Base-by-base conservation (phyloP, 2,888 invertebrate species). In the Petrolisthes manimaculis region DNA sequence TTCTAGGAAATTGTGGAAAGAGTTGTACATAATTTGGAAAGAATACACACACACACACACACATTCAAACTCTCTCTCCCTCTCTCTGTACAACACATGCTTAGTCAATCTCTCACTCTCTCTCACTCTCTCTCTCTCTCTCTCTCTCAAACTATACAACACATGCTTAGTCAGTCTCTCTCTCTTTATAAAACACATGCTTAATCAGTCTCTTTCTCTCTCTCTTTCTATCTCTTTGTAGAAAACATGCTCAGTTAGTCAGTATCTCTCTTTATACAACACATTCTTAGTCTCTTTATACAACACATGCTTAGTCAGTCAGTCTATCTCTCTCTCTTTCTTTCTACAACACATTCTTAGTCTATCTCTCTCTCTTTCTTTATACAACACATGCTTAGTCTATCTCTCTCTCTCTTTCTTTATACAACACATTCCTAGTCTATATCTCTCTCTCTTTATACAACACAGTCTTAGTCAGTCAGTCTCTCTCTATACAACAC, bases 391-490 rank as follows among this genome's bases (percentile, higher is more conserved):
- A 8, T 21, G 8, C 3, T 9, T 14, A 3, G 51, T 78, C 53
- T 78, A 3, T 78, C 53, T 78, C 78, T 51, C 6, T 78, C 78
- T 54, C 78, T 78, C 78, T 78, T 53, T 78, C 78, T 78, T 53
- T n/a, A n/a, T n/a, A n/a, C n/a, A n/a, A n/a, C n/a, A n/a, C n/a
- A n/a, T n/a, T n/a, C n/a, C n/a, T n/a, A n/a, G n/a, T n/a, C n/a
- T n/a, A n/a, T n/a, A n/a, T 78, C 37, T 78, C 51, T 78, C 51
- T 78, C 78, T 37, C 51, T 78, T 53, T 78, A 9, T 75, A 9
- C n/a, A 9, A 14, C 75, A 14, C 75, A 14, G 14, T 75, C 75
- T n/a, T n/a, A n/a, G n/a, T n/a, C n/a, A n/a, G n/a, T n/a, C n/a
- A n/a, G n/a, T n/a, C n/a, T n/a, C n/a, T n/a, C n/a, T n/a, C n/a